Percentiles rank a stretch among this genome's conserved stretches.
Conservation (phyloP, 2,797 vertebrate species). For the Cirrhinus mrigala region DNA sequence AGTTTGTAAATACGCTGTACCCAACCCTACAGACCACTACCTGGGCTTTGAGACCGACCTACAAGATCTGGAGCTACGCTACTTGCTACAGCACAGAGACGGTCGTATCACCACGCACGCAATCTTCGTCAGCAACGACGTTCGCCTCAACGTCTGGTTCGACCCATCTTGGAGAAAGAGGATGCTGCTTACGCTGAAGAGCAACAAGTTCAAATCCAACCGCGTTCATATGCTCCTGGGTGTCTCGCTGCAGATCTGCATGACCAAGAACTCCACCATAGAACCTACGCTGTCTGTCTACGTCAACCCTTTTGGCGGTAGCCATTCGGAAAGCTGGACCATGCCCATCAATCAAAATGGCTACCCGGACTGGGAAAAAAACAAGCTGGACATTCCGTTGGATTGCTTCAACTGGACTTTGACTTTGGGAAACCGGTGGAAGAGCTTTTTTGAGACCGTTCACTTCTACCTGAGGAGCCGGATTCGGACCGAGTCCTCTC, state of each 20-base stretch:
- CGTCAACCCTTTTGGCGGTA: conserved; percentile 95
- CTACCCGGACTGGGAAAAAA: conserved; percentile 95
- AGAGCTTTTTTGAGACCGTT: conserved; percentile 97
- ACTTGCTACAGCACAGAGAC: conserved; percentile 87
- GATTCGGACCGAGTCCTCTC: conserved; percentile 76
- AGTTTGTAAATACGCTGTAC: conserved; percentile 87
- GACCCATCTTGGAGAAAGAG: conserved; percentile 95
- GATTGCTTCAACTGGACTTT: conserved; percentile 98
- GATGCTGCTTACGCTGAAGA: conserved; percentile 96
- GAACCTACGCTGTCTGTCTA: conserved; percentile 92
- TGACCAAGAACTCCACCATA: conserved; percentile 92
- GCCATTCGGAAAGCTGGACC: conserved; percentile 98
- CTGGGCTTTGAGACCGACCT: conserved; percentile 93
- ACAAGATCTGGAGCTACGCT: conserved; percentile 90
- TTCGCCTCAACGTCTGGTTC: conserved; percentile 95
- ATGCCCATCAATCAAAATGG: conserved; percentile 92
- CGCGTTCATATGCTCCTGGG: conserved; percentile 94
- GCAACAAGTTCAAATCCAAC: conserved; percentile 95
- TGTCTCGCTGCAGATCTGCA: conserved; percentile 90
- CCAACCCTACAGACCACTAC: conserved; percentile 94
- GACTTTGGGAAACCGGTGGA: conserved; percentile 95
- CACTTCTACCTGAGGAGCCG: conserved; percentile 96
- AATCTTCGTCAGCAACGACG: conserved; percentile 95
- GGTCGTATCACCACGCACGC: conserved; percentile 86
- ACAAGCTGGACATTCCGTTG: conserved; percentile 87